These are phyloP conservation scores for Prunella himalayana DNA, from an alignment of 2,113 vertebrate species.

Conservation along the genomic window DNA sequence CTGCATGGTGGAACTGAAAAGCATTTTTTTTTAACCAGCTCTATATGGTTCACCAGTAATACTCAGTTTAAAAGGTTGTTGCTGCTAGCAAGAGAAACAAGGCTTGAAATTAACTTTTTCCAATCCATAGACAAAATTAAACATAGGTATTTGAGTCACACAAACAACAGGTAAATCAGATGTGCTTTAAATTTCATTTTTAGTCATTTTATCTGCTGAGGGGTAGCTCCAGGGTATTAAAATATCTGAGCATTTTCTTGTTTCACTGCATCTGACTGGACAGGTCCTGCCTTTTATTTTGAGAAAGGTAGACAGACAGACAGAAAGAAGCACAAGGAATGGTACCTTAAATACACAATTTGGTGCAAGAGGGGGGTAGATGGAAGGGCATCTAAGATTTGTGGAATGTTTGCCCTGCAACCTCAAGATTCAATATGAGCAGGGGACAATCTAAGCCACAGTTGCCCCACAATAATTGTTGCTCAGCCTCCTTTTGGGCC, in stretches of 20 bases:
- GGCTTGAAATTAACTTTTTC: slow-evolving; percentile 79
- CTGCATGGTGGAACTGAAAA: slow-evolving; percentile 75
- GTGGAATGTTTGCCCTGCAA: not conserved
- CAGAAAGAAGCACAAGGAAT: not conserved
- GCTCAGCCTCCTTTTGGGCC: not conserved
- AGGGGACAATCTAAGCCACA: not conserved
- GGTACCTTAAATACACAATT: not conserved
- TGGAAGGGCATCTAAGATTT: not conserved
- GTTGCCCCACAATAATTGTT: not conserved
- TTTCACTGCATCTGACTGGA: slow-evolving; percentile 16
- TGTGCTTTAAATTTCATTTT: slow-evolving; percentile 57
- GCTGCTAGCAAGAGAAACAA: slow-evolving; percentile 75
- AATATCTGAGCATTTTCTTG: slow-evolving; percentile 19
- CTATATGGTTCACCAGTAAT: slow-evolving; percentile 71
- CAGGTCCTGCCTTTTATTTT: not conserved
- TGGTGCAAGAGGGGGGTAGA: not conserved
- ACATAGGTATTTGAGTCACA: slow-evolving; percentile 69
- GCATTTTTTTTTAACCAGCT: slow-evolving; percentile 67
- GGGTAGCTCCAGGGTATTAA: slow-evolving; percentile 30
- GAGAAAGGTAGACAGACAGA: not conserved
- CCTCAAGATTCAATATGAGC: not conserved
- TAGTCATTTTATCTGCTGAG: slow-evolving; percentile 13
- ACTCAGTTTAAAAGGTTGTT: slow-evolving; percentile 74
- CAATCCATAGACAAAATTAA: slow-evolving; percentile 73
- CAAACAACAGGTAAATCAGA: slow-evolving; percentile 72